Evolutionary conservation across 1,140 invertebrate species (phyloP), one percentile per base, ranked within the genome.

Genomic region (Rhopalosiphum maidis): DNA sequence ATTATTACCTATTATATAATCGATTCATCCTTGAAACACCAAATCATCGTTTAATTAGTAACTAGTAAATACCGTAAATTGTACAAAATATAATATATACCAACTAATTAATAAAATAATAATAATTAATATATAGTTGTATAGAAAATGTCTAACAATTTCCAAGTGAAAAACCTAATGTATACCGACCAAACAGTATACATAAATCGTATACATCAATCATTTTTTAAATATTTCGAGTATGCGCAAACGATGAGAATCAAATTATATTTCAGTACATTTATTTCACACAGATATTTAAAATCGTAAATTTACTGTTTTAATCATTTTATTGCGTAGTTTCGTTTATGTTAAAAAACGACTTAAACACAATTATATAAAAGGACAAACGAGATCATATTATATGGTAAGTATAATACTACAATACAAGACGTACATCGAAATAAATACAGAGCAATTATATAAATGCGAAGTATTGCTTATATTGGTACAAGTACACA

Each of bases 11-110:
- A 5, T 87, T 87, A 51, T 8, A 87, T 46, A 51, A 88, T 48
- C 43, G 43, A 51, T 88, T 88, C 43, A 30, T 88, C 86, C 86
- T 88, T 88, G 43, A 51, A 87, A 88, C 41, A 43, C 46, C 25
- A 88, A 88, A 88, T 88, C n/a, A 88, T 88, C 18, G 43, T 88
- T 30, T 88, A 48, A 48, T 88, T 88, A 88, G 86, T 88, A 48
- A 48, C 48, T 88, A 88, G 86, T n/a, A 21, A 9, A 46, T 35
- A 21, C 18, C 46, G n/a, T 51, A 88, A 88, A 88, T 8, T 48
- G 7, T 51, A 51, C 86, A 51, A 21, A 77, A 4, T 35, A 77
- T n/a, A 77, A 77, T 77, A 77, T n/a, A 15, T 35, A 77, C 60
- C 30, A 18, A 21, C 15, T 51, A 15, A 15, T 15, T n/a, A 77